Percentiles rank a stretch among this genome's conserved stretches.
These are phyloP conservation scores for Nemotelus pantherinus DNA, from an alignment of 2,888 invertebrate species.

Conservation along the genomic window DNA sequence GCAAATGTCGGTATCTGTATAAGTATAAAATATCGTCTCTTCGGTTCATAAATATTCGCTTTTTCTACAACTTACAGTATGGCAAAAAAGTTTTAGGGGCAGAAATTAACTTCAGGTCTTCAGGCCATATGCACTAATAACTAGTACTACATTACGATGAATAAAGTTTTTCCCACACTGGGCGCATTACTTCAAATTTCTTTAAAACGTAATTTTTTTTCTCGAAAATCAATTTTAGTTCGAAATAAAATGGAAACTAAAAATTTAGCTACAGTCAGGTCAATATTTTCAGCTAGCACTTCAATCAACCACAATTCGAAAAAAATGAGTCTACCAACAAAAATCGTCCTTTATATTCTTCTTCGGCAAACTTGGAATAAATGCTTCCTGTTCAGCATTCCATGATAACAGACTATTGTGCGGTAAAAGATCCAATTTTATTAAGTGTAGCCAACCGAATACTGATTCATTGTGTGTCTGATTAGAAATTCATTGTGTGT, in stretches of 20 bases:
- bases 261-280: too few species aligned
- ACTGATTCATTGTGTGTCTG: slow-evolving; percentile 45
- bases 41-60: slow-evolving; percentile 11
- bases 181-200: neutral
- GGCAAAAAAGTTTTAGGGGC: neutral
- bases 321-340: too few species aligned
- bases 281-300: too few species aligned
- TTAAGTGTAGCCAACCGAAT: slow-evolving; percentile 46
- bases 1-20: slow-evolving; percentile 11
- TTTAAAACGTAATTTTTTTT: neutral
- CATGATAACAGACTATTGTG: slow-evolving; percentile 25
- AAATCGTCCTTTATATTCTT: neutral
- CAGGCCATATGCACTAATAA: too few species aligned
- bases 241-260: neutral
- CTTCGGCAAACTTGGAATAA: neutral
- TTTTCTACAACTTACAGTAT: slow-evolving; percentile 6
- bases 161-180: neutral
- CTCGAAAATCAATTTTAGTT: neutral
- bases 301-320: too few species aligned
- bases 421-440: slow-evolving; percentile 44
- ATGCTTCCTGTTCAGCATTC: slow-evolving; percentile 37
- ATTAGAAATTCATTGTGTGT: slow-evolving; percentile 45
- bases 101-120: too few species aligned
- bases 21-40: slow-evolving; percentile 2
- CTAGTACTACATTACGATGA: too few species aligned